Base-by-base conservation (phyloP, 2,888 invertebrate genomes). In the Drosophila ustulata region DNA sequence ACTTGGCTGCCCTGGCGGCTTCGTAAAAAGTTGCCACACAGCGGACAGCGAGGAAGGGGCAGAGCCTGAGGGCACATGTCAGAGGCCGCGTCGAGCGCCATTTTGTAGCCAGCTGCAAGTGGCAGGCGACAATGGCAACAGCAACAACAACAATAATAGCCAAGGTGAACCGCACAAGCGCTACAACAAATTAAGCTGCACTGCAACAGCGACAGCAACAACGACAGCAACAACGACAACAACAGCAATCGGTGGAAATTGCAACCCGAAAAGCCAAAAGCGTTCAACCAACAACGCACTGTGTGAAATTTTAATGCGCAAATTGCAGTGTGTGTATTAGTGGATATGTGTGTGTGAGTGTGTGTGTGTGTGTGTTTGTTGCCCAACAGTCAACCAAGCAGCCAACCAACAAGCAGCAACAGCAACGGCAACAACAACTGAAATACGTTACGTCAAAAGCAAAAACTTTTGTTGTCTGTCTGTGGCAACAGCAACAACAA, bases 261-360 rank as follows among this genome's bases (percentile, higher is more conserved):
- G 69, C 64, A 59, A 59, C 56, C 50, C 53, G 43, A 80, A 84
- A 79, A 77, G 80, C 82, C 82, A 80, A 85, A 82, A 83, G 74
- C 67, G 67, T 70, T 67, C 65, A 70, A 74, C 71, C 82, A 74
- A 71, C 75, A 75, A 66, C 47, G 37, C 61, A 51, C 50, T 65
- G 83, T 82, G 86, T 83, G 74, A 86, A 83, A 83, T 71, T 83
- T 86, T 83, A 83, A 86, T 86, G 86, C 81, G 78, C 74, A 74
- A 80, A 80, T 47, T 70, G 58, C 56, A 71, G 68, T 47, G 47
- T 75, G 72, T 64, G 41, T 71, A 28, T 52, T 30, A 11, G 30
- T 26, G 50, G n/a, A 52, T 63, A 67, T 57, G 59, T 49, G 55
- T 71, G 66, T 70, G 45, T 53, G 41, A 52, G 57, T 68, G 57